Evolutionary conservation across 2,113 vertebrate species (phyloP).

Genomic region (Camelus bactrianus): DNA sequence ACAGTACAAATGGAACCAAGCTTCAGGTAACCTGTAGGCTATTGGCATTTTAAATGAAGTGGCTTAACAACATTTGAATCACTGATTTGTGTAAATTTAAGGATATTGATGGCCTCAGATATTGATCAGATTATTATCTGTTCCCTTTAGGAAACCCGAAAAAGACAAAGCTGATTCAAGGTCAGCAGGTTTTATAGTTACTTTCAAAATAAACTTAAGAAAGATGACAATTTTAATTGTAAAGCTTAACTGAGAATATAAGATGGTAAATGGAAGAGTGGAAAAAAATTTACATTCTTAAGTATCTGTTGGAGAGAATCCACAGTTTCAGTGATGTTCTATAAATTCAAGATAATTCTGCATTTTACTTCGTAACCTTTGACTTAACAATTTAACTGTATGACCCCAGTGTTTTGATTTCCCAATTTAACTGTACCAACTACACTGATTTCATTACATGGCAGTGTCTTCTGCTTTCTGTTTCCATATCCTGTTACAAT

Average conservation of each 20-base stretch:
- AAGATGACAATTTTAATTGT: background rate
- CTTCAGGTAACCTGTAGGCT: constrained; percentile 15
- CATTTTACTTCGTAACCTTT: background rate
- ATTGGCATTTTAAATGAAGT: constrained; percentile 41
- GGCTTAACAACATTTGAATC: constrained; percentile 30
- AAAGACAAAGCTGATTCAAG: constrained; percentile 4
- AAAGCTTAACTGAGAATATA: constrained; percentile 40
- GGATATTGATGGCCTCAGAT: background rate
- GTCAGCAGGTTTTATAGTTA: constrained; percentile 12
- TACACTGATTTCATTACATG: background rate
- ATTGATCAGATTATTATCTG: constrained; percentile 46
- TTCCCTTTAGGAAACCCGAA: background rate
- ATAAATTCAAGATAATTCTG: background rate
- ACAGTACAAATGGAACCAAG: background rate
- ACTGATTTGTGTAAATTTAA: constrained; percentile 37
- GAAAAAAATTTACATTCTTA: background rate
- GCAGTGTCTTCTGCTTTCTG: background rate
- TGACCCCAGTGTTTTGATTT: background rate
- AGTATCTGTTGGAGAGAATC: background rate
- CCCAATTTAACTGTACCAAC: background rate
- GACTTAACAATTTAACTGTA: background rate
- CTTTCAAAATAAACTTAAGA: constrained; percentile 26
- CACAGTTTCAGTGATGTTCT: background rate
- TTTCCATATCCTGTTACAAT: background rate
- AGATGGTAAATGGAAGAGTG: constrained; percentile 12